Evolutionary conservation across 53 echinoderm and acorn worm species (phyloP), one percentile per base, ranked within the genome.

Genomic region (Holothuria leucospilota): DNA sequence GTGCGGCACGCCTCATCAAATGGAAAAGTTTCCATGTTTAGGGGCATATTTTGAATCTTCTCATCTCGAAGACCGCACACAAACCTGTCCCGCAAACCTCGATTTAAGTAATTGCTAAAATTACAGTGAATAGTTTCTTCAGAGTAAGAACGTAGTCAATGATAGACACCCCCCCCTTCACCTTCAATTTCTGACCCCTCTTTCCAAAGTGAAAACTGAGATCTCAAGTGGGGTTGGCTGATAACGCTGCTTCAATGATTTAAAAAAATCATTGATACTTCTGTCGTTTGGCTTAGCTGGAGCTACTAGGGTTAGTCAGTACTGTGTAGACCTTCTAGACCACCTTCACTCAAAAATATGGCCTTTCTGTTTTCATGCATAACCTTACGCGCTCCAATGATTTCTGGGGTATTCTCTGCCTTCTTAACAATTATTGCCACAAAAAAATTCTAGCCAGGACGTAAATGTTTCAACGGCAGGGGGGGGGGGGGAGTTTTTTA

Each of bases 61-160:
- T n/a, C n/a, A n/a, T n/a, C n/a, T n/a, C n/a, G n/a, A n/a, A n/a
- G n/a, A n/a, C n/a, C n/a, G 72, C 88, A 82, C 40, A 83, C 83
- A 20, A 88, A 71, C 71, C 88, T 59, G 64, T 88, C 84, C 4
- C 84, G 68, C 49, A 73, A 61, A 13, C 72, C 83, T 1, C 66
- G 64, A 14, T 88, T 65, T 10, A 88, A 63, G 65, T 83, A 88
- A 8, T 61, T 70, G 59, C 59, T 82, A 81, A 88, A 88, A 29
- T 82, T 88, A 52, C 82, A 87, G 38, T 80, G 56, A 30, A 82
- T 60, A 87, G 59, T 23, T 81, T 53, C 69, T 87, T 81, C 87
- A 87, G 9, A 6, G 42, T 9, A 42, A 73, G 39, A 68, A 53
- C 68, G 70, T 87, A 87, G 56, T 87, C 87, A 81, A 58, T 87